Evolutionary conservation across 2,797 vertebrate genomes (phyloP).

Genomic region (Lycodopsis pacificus): DNA sequence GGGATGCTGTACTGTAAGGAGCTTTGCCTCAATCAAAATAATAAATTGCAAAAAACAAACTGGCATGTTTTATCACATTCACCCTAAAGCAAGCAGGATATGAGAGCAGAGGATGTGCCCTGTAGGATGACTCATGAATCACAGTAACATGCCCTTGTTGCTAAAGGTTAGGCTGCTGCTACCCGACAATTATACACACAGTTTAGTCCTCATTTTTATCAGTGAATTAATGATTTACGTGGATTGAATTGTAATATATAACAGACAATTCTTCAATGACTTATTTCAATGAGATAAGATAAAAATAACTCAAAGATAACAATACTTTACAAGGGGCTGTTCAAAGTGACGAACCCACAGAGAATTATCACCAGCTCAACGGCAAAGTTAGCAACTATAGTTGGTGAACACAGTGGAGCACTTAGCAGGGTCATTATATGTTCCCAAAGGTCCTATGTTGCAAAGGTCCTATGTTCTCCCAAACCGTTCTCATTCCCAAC

Average conservation of each 20-base stretch:
- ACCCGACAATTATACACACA: not conserved
- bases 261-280: not conserved
- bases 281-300: constrained; percentile 7
- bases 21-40: constrained; percentile 39
- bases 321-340: not conserved
- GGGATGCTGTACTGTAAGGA: constrained; percentile 30
- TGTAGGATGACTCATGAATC: constrained; percentile 22
- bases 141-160: not conserved
- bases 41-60: not conserved
- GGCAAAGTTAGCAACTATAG: not conserved
- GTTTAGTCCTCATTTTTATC: not conserved
- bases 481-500: not conserved
- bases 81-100: constrained; percentile 31
- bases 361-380: not conserved
- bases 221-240: not conserved
- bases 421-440: not conserved
- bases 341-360: not conserved
- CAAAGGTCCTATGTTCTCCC: too few species aligned
- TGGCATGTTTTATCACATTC: constrained; percentile 32
- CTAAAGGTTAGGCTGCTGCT: constrained; percentile 5
- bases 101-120: constrained; percentile 14
- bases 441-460: too few species aligned
- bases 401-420: not conserved
- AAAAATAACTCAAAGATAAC: constrained; percentile 7
- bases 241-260: not conserved